phyloP scores from a whole-genome alignment of 2,797 vertebrate species.

The Bradypodion pumilum region DNA sequence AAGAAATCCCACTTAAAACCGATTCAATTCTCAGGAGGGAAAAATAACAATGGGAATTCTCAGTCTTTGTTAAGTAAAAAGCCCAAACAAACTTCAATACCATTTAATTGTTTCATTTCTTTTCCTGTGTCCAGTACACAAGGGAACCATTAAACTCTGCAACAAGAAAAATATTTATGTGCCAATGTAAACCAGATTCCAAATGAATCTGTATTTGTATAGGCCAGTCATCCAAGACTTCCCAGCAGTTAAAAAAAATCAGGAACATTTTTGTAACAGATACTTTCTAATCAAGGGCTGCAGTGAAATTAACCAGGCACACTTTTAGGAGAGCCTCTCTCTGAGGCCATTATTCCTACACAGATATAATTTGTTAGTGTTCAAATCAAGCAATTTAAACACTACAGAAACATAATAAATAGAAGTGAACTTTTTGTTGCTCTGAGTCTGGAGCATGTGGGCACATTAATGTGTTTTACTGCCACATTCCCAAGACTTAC shows the following conservation, averaged over 20 bases:
- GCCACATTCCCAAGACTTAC: not conserved
- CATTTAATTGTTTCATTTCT: not conserved
- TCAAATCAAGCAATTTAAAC: not conserved
- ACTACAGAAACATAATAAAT: not conserved
- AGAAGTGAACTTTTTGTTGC: not conserved
- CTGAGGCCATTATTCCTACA: not conserved
- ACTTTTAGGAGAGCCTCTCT: not conserved
- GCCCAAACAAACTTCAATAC: not conserved
- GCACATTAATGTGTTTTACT: not conserved
- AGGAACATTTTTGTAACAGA: slow-evolving; percentile 25
- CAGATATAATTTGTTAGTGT: not conserved
- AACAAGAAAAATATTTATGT: slow-evolving; percentile 10
- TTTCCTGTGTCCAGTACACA: not conserved
- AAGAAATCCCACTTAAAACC: not conserved
- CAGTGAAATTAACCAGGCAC: slow-evolving; percentile 24
- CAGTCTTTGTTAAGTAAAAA: not conserved
- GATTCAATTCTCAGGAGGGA: not conserved
- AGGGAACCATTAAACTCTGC: slow-evolving; percentile 15
- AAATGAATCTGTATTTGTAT: not conserved
- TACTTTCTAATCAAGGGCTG: slow-evolving; percentile 19
- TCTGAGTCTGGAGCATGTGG: not conserved
- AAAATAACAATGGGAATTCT: not conserved
- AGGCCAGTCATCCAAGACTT: not conserved
- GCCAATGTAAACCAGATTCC: slow-evolving; percentile 19
- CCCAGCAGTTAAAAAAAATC: slow-evolving; percentile 5